Evolutionary conservation across 2,797 vertebrate genomes (phyloP), one percentile per base, ranked within the genome.

Genomic region (Takifugu rubripes): DNA sequence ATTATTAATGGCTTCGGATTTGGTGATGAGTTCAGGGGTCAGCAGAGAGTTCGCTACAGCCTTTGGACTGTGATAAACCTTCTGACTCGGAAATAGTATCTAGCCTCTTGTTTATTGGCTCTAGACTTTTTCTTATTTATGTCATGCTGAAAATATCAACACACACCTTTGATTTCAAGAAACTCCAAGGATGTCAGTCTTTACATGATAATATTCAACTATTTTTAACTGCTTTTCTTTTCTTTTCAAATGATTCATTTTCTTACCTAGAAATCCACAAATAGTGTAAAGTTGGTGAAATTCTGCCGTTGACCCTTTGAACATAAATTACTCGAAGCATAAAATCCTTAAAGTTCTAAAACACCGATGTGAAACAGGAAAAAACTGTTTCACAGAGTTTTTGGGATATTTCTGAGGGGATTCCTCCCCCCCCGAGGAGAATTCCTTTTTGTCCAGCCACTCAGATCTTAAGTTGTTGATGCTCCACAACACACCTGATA

Each of bases 401-500:
- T 66, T 46, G 54, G 51, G 49, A 46, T 40, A 40, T 14, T 40
- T 40, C 40, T 40, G 36, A 40, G 3, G 12, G 49, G 42, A 21
- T 70, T 61, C 49, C 45, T 61, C 73, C 49, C 63, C 44, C 54
- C 72, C 78, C 68, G 56, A 62, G 57, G 49, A 60, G 63, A 62
- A 59, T 60, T 70, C 57, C 52, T 56, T 57, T 67, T 65, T 59
- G 66, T 72, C 64, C 66, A 61, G 58, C 69, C 70, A 70, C 59
- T 78, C 73, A 74, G 74, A 48, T 48, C 70, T 54, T 70, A 72
- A 75, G 79, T 70, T 80, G 77, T 72, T 81, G 78, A 74, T 69
- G 77, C 77, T 68, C 57, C 70, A 64, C 74, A 77, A 79, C 76
- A 82, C 65, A 65, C 67, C 75, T 79, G 78, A 79, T 89, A 86